Evolutionary conservation across 2,797 vertebrate species (phyloP), one percentile per base, ranked within the genome.

Genomic region (Bradypodion ventrale): DNA sequence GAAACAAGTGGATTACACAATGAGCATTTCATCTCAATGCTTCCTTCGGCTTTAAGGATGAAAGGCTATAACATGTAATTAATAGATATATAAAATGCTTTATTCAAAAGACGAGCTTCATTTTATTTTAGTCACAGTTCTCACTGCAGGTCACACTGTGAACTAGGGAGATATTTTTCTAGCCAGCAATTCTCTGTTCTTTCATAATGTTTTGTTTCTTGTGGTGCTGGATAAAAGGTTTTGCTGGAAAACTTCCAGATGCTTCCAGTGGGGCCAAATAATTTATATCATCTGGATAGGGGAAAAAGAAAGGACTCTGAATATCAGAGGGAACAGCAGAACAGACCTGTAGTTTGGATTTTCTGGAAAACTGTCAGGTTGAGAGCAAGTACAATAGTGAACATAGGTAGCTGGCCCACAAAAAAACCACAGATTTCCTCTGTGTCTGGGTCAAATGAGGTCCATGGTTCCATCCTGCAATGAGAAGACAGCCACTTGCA

Each of bases 231-330:
- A 70, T 76, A 85, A 85, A 82, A 70, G 77, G 78, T 49, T 85
- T 81, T 62, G 32, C 56, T 85, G 52, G 73, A 75, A 76, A 76
- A 23, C 52, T 27, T 81, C 84, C 79, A 81, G 52, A 37, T 80
- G 46, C 25, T 68, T 73, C 65, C n/a, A 37, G 78, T 27, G 63
- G 49, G 70, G 52, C 78, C 84, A 85, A 85, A 81, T 85, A 85
- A 81, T 85, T 81, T 82, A 82, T 82, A 85, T 80, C 25, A 70
- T 60, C 73, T 76, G 52, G 60, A 42, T 21, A 29, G 44, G 5
- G 23, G 9, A 37, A 4, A 46, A 42, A 25, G 19, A 75, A 68
- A 74, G 3, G 37, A 49, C 40, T 77, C 65, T 76, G 29, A 76
- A 76, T 70, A 65, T 72, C 29, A 60, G 40, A 2, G 32, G n/a